A percentile compares a stretch with the other conserved stretches of the same genome.
Evolutionary conservation across 2,113 vertebrate genomes (phyloP).

Genomic region (Eolophus roseicapilla): DNA sequence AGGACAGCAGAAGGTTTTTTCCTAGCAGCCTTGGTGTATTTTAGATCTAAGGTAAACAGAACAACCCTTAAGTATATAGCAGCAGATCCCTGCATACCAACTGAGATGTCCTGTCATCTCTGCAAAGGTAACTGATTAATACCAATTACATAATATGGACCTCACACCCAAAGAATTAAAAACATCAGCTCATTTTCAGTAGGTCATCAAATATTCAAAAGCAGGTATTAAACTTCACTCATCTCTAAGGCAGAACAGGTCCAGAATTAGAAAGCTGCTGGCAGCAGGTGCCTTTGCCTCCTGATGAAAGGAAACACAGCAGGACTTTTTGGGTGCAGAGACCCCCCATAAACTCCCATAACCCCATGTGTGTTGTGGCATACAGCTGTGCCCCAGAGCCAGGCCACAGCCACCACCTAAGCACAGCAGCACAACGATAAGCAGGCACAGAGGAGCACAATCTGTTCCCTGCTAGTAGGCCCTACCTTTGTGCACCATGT

Average conservation of each 20-base stretch:
- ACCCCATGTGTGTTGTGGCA: fast-evolving
- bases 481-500: fast-evolving
- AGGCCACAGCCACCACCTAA: too few relatives aligned
- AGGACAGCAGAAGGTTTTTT: neutral
- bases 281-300: neutral
- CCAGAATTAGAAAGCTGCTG: neutral
- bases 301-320: neutral
- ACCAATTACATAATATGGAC: fast-evolving
- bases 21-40: neutral
- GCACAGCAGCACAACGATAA: fast-evolving
- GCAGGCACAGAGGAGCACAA: neutral
- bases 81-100: neutral
- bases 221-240: neutral
- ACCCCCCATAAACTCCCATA: fast-evolving
- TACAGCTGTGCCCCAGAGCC: neutral
- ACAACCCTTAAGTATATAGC: neutral
- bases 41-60: neutral
- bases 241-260: neutral
- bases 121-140: neutral
- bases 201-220: neutral
- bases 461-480: neutral
- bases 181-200: neutral
- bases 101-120: neutral
- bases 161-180: neutral
- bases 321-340: neutral